Conservation (phyloP, 1,140 invertebrate species). For the Antheraea pernyi region DNA sequence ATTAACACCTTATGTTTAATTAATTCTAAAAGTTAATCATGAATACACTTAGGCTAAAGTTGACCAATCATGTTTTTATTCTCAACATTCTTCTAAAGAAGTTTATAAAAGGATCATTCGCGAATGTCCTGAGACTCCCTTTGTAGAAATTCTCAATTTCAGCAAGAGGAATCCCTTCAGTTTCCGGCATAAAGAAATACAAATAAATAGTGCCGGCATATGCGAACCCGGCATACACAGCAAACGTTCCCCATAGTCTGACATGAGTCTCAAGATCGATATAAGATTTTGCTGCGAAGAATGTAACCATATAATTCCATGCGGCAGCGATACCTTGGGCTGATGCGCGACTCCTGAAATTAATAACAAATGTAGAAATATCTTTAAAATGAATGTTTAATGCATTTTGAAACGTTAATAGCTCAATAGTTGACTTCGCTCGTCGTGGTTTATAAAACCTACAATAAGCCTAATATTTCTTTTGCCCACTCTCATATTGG, state of each 20-base stretch:
- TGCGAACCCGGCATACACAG: constrained; percentile 81
- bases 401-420: too few relatives aligned
- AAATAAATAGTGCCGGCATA: constrained; percentile 81
- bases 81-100: constrained; percentile 38
- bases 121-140: constrained; percentile 69
- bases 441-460: too few relatives aligned
- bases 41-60: not conserved
- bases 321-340: constrained; percentile 81
- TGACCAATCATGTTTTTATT: not conserved
- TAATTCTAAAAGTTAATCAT: not conserved
- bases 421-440: too few relatives aligned
- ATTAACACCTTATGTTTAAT: not conserved
- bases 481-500: too few relatives aligned
- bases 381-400: too few relatives aligned
- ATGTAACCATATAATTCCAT: constrained; percentile 81
- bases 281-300: constrained; percentile 83
- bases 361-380: constrained; percentile 1
- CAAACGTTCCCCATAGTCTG: constrained; percentile 81
- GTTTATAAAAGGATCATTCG: constrained; percentile 65
- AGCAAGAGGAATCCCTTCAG: constrained; percentile 86
- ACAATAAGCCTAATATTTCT: too few relatives aligned
- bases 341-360: constrained; percentile 76
- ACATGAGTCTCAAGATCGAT: constrained; percentile 74
- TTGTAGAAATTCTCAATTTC: constrained; percentile 84
- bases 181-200: constrained; percentile 88